Conservation (phyloP, 1,140 invertebrate species). For the Psix sp. region DNA sequence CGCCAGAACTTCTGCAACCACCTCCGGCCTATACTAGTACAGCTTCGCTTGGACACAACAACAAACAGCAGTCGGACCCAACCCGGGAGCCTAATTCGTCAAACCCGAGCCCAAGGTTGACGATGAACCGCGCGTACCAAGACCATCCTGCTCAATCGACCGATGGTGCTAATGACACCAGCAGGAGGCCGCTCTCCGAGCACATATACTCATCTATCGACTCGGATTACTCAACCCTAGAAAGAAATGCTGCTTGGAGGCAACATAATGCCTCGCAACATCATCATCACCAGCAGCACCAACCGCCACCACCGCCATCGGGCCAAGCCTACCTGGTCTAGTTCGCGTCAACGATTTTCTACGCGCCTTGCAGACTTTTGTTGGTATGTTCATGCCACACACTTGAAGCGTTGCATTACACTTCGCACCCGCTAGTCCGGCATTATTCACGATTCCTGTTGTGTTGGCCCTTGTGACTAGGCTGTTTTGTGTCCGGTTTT, state of each 20-base stretch:
- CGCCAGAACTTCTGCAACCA: conserved; percentile 69
- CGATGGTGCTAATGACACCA: conserved; percentile 75
- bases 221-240: conserved; percentile 85
- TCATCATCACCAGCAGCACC: conserved; percentile 70
- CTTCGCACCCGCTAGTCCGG: too few species aligned
- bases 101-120: conserved; percentile 69
- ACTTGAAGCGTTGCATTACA: too few species aligned
- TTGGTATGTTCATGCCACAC: too few species aligned
- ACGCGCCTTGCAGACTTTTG: background rate
- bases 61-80: conserved; percentile 44
- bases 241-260: conserved; percentile 75
- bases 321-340: conserved; percentile 81
- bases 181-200: conserved; percentile 86
- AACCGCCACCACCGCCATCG: conserved; percentile 69
- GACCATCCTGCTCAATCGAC: conserved; percentile 76
- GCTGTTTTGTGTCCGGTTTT: conserved; percentile 30
- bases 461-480: too few species aligned
- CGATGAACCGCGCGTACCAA: conserved; percentile 75
- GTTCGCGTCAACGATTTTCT: conserved; percentile 54
- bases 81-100: conserved; percentile 59
- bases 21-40: conserved; percentile 78
- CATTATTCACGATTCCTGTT: too few species aligned
- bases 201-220: conserved; percentile 93
- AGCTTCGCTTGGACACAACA: conserved; percentile 65
- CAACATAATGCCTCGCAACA: conserved; percentile 65